Evolutionary conservation across 2,797 vertebrate genomes (phyloP), one percentile per base, ranked within the genome.

Genomic region (Hydrolagus colliei): DNA sequence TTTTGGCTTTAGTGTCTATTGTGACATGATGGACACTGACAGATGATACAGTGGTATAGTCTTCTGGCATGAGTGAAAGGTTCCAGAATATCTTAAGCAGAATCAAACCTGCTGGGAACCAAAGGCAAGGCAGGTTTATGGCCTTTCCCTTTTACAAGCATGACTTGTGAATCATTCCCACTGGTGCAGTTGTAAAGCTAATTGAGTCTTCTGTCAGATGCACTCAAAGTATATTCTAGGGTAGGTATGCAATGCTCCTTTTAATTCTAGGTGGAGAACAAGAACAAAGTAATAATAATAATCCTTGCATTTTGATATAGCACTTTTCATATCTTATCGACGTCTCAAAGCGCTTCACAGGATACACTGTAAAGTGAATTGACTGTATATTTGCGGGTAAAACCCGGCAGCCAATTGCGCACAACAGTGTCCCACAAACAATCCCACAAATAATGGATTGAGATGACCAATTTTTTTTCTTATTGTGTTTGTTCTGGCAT

Each of bases 61-160:
- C 79, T n/a, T n/a, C 72, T 68, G 9, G 27, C 79, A 20, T 41
- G 63, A 68, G 63, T 82, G 79, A 32, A 82, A 82, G 35, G 27
- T 82, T 82, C 79, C 79, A 20, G 63, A 82, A 68, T 18, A 68
- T 27, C 63, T 82, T 82, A 68, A 82, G 22, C 62, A 82, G 79
- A 82, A 67, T 32, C 35, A 65, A 62, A 22, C 63, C 62, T 67
- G 27, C 8, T 18, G 79, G 79, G 14, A 16, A 67, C 9, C 35
- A 82, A 20, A 13, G 9, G 74, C 4, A 35, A 67, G 52, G 16
- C 9, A 20, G 16, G 79, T 52, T 41, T 52, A 32, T 20, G 32
- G 22, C 11, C 12, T 41, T 9, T 18, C 20, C 35, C n/a, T 63
- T 5, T 41, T 2, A 10, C 41, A 71, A 41, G n/a, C 71, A 63